Percentiles rank a stretch among this genome's conserved stretches.
Evolutionary conservation across 2,888 invertebrate genomes (phyloP).

Genomic region (Apotomis turbidana): DNA sequence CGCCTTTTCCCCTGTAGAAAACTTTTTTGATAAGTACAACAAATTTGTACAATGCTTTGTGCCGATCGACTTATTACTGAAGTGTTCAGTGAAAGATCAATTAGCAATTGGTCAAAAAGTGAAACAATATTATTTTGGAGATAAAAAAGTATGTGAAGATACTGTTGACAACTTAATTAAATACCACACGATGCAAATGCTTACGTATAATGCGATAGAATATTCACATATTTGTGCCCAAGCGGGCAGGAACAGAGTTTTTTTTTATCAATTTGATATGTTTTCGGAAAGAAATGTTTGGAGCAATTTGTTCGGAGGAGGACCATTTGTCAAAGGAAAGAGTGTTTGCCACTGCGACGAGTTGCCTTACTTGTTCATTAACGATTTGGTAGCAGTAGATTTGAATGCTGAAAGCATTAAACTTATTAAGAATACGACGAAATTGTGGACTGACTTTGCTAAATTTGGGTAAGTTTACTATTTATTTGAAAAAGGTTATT

Average conservation of each 20-base stretch:
- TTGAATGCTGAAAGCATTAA: conserved; percentile 30
- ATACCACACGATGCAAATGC: conserved; percentile 24
- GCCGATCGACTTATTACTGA: conserved; percentile 25
- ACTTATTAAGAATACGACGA: conserved; percentile 40
- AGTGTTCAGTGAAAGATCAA: conserved; percentile 35
- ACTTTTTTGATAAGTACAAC: conserved; percentile 33
- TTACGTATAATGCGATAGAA: conserved; percentile 36
- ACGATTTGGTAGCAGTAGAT: conserved; percentile 16
- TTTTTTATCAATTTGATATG: conserved; percentile 43
- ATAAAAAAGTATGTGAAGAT: conserved; percentile 33
- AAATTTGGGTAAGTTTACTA: conserved; percentile 43
- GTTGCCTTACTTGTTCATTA: conserved; percentile 42
- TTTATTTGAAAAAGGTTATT: not conserved
- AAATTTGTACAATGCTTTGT: conserved; percentile 41
- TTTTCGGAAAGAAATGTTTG: conserved; percentile 42
- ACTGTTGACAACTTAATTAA: conserved; percentile 25
- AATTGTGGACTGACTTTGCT: conserved; percentile 45
- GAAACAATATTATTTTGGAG: conserved; percentile 43
- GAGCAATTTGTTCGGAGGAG: conserved; percentile 6
- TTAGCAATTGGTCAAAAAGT: conserved; percentile 37
- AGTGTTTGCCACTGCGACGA: conserved; percentile 43
- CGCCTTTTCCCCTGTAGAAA: conserved; percentile 10
- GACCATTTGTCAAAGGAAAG: conserved; percentile 15
- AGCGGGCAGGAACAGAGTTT: conserved; percentile 36
- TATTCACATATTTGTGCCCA: conserved; percentile 32